Evolutionary conservation across 2,113 vertebrate genomes (phyloP).

Genomic region (Melospiza georgiana): DNA sequence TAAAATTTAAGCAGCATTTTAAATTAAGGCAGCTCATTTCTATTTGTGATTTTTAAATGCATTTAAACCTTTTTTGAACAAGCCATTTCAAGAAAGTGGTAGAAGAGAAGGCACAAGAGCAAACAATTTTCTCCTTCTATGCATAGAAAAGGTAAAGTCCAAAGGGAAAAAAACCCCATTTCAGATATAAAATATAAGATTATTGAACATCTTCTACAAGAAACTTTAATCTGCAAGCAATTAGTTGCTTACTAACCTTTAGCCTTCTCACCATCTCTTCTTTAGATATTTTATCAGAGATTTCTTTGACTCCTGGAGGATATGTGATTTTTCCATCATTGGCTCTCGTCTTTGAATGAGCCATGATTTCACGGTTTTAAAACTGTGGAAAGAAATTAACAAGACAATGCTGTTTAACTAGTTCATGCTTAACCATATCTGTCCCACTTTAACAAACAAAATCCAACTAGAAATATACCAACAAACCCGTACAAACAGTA

Average conservation of each 20-base stretch:
- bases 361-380: slow-evolving; percentile 86
- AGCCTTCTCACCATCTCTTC: slow-evolving; percentile 98
- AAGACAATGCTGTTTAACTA: not conserved
- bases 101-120: not conserved
- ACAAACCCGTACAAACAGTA: not conserved
- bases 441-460: not conserved
- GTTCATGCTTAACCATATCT: not conserved
- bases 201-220: not conserved
- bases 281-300: slow-evolving; percentile 99
- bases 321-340: slow-evolving; percentile 98
- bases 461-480: not conserved
- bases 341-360: slow-evolving; percentile 97
- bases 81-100: not conserved
- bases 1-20: not conserved
- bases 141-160: not conserved
- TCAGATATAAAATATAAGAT: not conserved
- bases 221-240: not conserved
- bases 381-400: slow-evolving; percentile 71
- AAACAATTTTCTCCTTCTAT: not conserved
- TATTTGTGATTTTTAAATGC: not conserved
- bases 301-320: slow-evolving; percentile 98
- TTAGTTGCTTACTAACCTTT: slow-evolving; percentile 81
- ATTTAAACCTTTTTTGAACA: not conserved
- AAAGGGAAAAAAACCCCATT: not conserved
- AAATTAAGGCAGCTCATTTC: not conserved